Conservation (phyloP, 2,888 invertebrate genomes). For the Cataglyphis albicans region DNA sequence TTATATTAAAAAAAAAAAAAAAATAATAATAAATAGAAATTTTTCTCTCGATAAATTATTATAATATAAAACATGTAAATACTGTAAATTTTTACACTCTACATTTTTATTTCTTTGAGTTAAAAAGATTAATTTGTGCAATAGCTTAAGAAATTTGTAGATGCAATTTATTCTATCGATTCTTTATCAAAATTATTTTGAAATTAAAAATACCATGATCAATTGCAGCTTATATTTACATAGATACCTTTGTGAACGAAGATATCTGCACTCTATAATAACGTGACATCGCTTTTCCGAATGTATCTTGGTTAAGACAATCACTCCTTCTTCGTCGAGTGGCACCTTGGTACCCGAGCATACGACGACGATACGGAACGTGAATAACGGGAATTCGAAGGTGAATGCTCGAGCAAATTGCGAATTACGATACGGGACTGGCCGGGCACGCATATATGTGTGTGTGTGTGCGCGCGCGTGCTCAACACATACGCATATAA, state of each 20-base stretch:
- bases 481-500: conserved; percentile 19
- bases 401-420: conserved; percentile 85
- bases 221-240: neutral
- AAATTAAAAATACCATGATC: neutral
- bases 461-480: neutral
- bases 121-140: neutral
- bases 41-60: neutral
- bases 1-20: neutral
- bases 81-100: neutral
- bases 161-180: neutral
- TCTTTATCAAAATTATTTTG: neutral
- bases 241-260: neutral
- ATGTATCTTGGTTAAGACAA: conserved; percentile 12
- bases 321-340: conserved; percentile 48
- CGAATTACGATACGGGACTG: conserved; percentile 81
- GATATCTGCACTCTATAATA: neutral
- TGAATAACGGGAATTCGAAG: conserved; percentile 85
- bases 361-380: conserved; percentile 77
- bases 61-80: no score
- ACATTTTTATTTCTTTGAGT: neutral
- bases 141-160: neutral
- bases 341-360: conserved; percentile 59
- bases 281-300: neutral
- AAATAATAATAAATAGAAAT: neutral
- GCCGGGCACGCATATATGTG: conserved; percentile 28